Base-by-base conservation (phyloP, 1,140 invertebrate species). In the Oreohelix idahoensis region DNA sequence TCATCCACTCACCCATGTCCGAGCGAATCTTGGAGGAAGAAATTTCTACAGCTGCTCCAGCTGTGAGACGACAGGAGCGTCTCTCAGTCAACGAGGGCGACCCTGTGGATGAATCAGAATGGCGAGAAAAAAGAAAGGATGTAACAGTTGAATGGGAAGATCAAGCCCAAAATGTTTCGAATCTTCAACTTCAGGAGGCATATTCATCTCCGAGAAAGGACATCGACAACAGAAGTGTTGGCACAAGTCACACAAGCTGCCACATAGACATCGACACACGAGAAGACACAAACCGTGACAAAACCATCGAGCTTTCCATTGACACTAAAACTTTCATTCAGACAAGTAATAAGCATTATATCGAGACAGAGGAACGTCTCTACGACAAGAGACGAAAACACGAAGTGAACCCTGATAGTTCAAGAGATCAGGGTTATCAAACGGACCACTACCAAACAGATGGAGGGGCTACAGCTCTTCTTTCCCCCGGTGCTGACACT, bases 401-500 rank as follows among this genome's bases (percentile, higher is more conserved):
- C 17, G 77, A 66, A 10, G 45, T 4, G 38, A 8, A 36, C 15
- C 11, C 32, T 23, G 77, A 79, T 35, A 45, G n/a, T 66, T 26
- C 35, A 5, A 69, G 58, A 38, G 63, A 63, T 49, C 77, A 66
- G 45, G 58, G 23, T 26, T 42, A 38, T 17, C 29, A 66, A 32
- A 69, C 32, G 13, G 63, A 66, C 51, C 32, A 45, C 58, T 49
- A 58, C 51, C 45, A 79, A 49, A 32, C 35, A 63, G 35, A 38
- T 17, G 58, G 23, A 11, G 77, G 53, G 13, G 77, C 63, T 35
- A n/a, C 77, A 1, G 35, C 58, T 38, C 77, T 79, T 69, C 58
- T 79, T 2, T 79, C 77, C 23, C 77, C 77, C 58, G 58, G 77
- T 32, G 49, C 42, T 66, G 77, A 79, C 29, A 79, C 77, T 4